These are phyloP conservation scores for Melipona quadrifasciata DNA, from an alignment of 1,140 invertebrate species.

Conservation along the genomic window DNA sequence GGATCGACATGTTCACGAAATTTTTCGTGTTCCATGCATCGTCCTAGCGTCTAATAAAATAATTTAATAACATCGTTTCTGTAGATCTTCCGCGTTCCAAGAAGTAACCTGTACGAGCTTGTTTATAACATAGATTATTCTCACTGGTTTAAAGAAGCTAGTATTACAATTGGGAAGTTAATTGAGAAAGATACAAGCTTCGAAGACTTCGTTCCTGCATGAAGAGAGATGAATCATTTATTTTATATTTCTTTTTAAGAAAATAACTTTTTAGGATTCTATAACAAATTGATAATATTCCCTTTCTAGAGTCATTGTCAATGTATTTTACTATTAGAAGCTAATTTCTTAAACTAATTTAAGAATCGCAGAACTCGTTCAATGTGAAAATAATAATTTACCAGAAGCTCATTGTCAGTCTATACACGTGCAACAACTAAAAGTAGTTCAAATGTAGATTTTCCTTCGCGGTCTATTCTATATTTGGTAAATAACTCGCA, in stretches of 20 bases:
- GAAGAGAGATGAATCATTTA: neutral
- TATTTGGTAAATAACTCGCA: neutral
- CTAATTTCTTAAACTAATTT: neutral
- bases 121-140: neutral
- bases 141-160: neutral
- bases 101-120: neutral
- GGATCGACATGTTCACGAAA: conserved; percentile 59
- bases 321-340: neutral
- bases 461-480: no score
- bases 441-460: no score
- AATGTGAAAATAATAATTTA: neutral
- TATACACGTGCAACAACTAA: neutral
- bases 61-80: neutral
- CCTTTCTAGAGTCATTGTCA: neutral
- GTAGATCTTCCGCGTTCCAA: neutral
- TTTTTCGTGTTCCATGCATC: conserved; percentile 21
- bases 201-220: neutral
- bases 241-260: neutral
- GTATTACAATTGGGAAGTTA: no score
- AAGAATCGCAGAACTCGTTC: no score
- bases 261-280: neutral
- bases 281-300: neutral
- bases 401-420: no score
- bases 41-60: neutral
- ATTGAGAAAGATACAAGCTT: no score